Evolutionary conservation across 2,797 vertebrate species (phyloP).

Genomic region (Phrynocephalus forsythii): DNA sequence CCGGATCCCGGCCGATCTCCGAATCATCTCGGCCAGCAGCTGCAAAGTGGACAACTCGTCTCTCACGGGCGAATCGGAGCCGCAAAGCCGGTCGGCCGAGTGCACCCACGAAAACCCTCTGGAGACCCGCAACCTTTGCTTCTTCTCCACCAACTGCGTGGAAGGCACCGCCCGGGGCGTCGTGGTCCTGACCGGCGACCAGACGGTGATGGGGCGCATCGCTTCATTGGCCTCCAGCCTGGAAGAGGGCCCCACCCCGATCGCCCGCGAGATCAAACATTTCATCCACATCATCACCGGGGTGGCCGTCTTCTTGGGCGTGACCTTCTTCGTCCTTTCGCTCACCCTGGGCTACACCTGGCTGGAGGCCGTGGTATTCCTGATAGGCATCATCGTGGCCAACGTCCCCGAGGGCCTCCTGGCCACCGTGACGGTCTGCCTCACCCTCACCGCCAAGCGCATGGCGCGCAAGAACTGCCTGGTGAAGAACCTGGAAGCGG

Average conservation of each 20-base stretch:
- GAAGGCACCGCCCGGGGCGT: slow-evolving; percentile 77
- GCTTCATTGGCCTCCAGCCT: slow-evolving; percentile 14
- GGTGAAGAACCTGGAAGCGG: slow-evolving; percentile 94
- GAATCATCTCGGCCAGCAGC: slow-evolving; percentile 10
- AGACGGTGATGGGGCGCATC: slow-evolving; percentile 21
- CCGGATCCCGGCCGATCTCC: slow-evolving; percentile 5
- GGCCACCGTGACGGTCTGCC: slow-evolving; percentile 79
- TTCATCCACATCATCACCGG: slow-evolving; percentile 25
- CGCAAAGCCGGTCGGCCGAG: slow-evolving; percentile 89
- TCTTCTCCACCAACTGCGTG: slow-evolving; percentile 96
- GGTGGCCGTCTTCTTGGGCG: slow-evolving; percentile 8
- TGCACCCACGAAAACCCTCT: slow-evolving; percentile 91
- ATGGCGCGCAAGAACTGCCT: slow-evolving; percentile 96
- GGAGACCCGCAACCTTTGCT: slow-evolving; percentile 93
- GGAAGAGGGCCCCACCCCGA: neutral
- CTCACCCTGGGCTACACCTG: neutral
- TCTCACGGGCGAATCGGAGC: slow-evolving; percentile 92
- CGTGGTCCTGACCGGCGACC: slow-evolving; percentile 20
- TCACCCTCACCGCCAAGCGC: slow-evolving; percentile 92
- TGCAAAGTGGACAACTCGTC: slow-evolving; percentile 93
- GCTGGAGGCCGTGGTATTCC: neutral
- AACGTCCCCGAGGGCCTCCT: slow-evolving; percentile 14
- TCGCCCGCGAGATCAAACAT: slow-evolving; percentile 4
- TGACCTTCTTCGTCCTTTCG: slow-evolving; percentile 1
- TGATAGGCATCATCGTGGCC: slow-evolving; percentile 30